phyloP scores from a whole-genome alignment of 2,888 invertebrate species.

The Temnothorax unifasciatus region DNA sequence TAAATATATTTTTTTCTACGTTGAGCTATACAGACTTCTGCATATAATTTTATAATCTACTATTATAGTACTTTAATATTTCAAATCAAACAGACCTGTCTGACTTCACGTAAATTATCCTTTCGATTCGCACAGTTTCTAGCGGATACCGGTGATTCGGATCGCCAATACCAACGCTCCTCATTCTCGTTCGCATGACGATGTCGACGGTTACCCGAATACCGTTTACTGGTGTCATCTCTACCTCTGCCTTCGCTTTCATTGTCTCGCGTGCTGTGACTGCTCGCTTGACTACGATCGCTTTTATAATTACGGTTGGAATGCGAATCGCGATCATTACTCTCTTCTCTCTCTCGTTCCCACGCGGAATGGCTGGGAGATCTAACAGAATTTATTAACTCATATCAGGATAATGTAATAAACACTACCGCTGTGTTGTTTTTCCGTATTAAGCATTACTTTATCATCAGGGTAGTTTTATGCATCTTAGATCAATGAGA shows the following conservation, averaged over 20 bases:
- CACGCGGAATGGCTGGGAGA: conserved; percentile 67
- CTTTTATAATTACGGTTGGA: conserved; percentile 81
- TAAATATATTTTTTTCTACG: not conserved
- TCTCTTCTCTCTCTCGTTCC: conserved; percentile 78
- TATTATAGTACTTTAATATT: conserved; percentile 29
- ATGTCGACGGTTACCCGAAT: conserved; percentile 75
- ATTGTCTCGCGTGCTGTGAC: conserved; percentile 75
- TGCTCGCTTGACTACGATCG: conserved; percentile 78
- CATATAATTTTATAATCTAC: conserved; percentile 4
- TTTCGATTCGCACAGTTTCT: conserved; percentile 80
- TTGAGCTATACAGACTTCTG: not conserved
- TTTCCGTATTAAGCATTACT: not conserved
- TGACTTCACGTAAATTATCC: conserved; percentile 80
- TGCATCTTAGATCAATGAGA: not conserved
- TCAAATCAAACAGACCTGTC: conserved; percentile 78
- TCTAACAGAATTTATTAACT: conserved; percentile 63
- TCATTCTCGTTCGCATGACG: conserved; percentile 81
- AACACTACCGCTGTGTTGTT: not conserved
- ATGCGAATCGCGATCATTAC: conserved; percentile 82
- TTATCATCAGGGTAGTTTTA: not conserved
- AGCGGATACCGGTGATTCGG: conserved; percentile 81
- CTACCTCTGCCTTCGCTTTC: conserved; percentile 72
- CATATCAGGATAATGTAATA: not conserved
- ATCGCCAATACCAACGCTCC: conserved; percentile 80
- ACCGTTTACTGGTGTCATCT: conserved; percentile 81